Evolutionary conservation across 2,113 vertebrate species (phyloP).

Genomic region (Petrocephalus microphthalmus): DNA sequence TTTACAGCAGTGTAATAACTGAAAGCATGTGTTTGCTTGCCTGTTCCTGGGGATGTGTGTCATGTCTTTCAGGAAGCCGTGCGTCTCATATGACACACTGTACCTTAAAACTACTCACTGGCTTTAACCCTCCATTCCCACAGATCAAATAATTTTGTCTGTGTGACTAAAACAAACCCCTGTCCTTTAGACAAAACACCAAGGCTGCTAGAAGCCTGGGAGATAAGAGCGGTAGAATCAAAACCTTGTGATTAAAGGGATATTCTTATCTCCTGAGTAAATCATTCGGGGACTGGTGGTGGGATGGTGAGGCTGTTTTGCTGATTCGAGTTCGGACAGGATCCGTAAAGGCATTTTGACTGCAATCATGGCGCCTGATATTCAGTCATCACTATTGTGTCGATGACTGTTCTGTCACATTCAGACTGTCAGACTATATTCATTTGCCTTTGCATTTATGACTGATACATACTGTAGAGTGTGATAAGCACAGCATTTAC

Average conservation of each 20-base stretch:
- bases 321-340: neutral
- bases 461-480: neutral
- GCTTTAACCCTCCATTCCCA: slow-evolving; percentile 8
- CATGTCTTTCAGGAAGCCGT: neutral
- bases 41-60: neutral
- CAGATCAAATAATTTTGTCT: slow-evolving; percentile 28
- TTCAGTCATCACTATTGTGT: neutral
- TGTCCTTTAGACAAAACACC: slow-evolving; percentile 29
- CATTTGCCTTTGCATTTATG: neutral
- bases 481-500: neutral
- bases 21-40: slow-evolving; percentile 29
- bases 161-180: slow-evolving; percentile 34
- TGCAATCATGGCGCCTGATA: neutral
- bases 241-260: slow-evolving; percentile 30
- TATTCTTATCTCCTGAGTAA: slow-evolving; percentile 5
- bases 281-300: neutral
- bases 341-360: neutral
- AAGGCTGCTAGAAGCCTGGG: slow-evolving; percentile 15
- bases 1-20: slow-evolving; percentile 15
- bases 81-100: slow-evolving; percentile 23
- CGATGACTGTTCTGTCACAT: neutral
- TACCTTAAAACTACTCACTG: slow-evolving; percentile 9
- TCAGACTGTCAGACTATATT: neutral
- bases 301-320: neutral
- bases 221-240: slow-evolving; percentile 17